Evolutionary conservation across 2,113 vertebrate species (phyloP).

Genomic region (Tonatia bakeri): DNA sequence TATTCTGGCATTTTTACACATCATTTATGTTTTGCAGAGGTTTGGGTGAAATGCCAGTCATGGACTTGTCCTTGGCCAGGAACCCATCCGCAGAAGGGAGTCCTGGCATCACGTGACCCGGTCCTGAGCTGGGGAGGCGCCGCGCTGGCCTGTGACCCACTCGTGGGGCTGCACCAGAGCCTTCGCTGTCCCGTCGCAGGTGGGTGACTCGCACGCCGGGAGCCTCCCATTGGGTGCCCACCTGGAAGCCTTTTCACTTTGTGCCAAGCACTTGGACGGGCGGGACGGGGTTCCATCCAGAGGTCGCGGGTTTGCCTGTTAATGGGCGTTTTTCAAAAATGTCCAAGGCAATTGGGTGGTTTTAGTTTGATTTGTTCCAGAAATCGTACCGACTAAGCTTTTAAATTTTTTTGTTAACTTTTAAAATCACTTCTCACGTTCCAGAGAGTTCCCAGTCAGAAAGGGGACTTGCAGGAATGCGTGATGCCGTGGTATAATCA

Average conservation of each 20-base stretch:
- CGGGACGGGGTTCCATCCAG: no score
- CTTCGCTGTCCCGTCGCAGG: no score
- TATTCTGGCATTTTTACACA: background rate
- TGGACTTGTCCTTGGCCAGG: background rate
- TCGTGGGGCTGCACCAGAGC: no score
- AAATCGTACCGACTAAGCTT: background rate
- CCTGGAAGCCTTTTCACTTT: background rate
- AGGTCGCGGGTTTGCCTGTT: background rate
- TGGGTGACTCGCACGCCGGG: no score
- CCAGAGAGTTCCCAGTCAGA: background rate
- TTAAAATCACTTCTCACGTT: background rate
- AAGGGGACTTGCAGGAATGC: background rate
- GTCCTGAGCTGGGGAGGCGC: rapidly evolving
- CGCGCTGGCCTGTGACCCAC: no score
- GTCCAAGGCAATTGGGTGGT: background rate
- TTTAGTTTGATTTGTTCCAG: background rate
- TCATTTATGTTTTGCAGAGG: background rate
- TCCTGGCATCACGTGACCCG: rapidly evolving
- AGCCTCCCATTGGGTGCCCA: background rate
- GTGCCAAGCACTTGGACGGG: background rate
- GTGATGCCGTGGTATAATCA: background rate
- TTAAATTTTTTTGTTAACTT: background rate
- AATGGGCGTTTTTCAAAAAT: background rate
- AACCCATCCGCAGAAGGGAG: background rate
- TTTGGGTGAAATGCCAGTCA: background rate